Conservation (phyloP, 2,113 vertebrate species). For the Aegotheles bennettii region DNA sequence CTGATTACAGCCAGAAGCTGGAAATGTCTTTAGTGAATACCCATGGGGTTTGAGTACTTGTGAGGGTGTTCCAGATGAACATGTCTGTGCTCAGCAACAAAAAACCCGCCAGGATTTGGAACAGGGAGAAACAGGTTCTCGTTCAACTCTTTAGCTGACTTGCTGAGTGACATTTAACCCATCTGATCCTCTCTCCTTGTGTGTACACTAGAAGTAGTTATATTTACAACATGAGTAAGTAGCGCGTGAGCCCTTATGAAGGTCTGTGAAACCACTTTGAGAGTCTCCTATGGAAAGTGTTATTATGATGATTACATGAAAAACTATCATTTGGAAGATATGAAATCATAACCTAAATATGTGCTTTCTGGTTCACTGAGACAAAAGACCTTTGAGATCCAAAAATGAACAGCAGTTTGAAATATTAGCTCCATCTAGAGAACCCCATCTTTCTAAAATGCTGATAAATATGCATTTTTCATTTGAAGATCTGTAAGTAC, state of each 20-base stretch:
- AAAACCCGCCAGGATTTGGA: not conserved
- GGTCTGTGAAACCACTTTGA: not conserved
- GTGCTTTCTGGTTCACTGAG: not conserved
- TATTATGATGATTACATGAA: not conserved
- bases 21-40: not conserved
- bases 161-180: not conserved
- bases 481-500: not conserved
- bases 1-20: not conserved
- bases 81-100: not conserved
- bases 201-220: not conserved
- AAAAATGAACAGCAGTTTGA: not conserved
- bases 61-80: not conserved
- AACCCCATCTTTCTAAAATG: not conserved
- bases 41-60: not conserved
- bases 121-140: not conserved
- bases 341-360: slow-evolving; percentile 4
- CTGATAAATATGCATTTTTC: not conserved
- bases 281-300: not conserved
- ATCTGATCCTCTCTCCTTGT: not conserved
- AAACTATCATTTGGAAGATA: not conserved
- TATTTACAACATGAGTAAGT: not conserved
- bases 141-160: not conserved
- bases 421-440: not conserved
- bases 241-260: not conserved
- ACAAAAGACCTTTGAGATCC: not conserved